Evolutionary conservation across 1,140 invertebrate species (phyloP), one percentile per base, ranked within the genome.

Genomic region (Penaeus indicus): DNA sequence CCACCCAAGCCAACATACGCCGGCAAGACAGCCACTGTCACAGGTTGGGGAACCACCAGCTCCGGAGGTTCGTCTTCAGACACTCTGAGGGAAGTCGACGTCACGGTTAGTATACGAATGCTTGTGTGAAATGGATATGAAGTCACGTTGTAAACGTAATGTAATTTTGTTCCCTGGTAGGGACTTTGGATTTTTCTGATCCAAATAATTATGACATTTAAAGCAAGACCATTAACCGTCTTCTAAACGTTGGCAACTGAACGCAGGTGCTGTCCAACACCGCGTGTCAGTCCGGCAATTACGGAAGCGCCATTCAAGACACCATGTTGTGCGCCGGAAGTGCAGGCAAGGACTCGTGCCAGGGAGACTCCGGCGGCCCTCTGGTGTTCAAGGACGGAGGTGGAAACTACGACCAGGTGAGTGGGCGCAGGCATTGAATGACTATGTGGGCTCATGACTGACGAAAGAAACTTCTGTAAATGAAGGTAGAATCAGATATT

Each of bases 351-450:
- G 86, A 88, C 62, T 82, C 75, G 11, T 88, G 86, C 78, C 86
- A 88, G 38, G 86, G 88, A 7, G 88, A 89, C 54, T 89, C 85
- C 25, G 88, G 88, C 11, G 88, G 88, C 67, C 88, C 88, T 63
- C 88, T 89, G 3, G 54, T 86, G 22, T 78, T n/a, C 84, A 42
- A 54, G 84, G 42, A 86, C 54, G 61, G 60, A 42, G 61, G 38
- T 38, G 69, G 72, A 82, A 42, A 75, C 47, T 80, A 86, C 69
- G 84, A 86, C 18, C 77, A 90, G 67, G 86, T 89, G 47, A 54
- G 47, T 54, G 47, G 47, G 47, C 8, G 8, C 3, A 54, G 47
- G 47, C 38, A 5, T 5, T 38, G 38, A 38, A 38, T 38, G 2
- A 5, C 38, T 38, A 3, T 1, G 38, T 38, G 38, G 38, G 38